phyloP scores from a whole-genome alignment of 2,113 vertebrate species.

The Oncorhynchus tshawytscha region DNA sequence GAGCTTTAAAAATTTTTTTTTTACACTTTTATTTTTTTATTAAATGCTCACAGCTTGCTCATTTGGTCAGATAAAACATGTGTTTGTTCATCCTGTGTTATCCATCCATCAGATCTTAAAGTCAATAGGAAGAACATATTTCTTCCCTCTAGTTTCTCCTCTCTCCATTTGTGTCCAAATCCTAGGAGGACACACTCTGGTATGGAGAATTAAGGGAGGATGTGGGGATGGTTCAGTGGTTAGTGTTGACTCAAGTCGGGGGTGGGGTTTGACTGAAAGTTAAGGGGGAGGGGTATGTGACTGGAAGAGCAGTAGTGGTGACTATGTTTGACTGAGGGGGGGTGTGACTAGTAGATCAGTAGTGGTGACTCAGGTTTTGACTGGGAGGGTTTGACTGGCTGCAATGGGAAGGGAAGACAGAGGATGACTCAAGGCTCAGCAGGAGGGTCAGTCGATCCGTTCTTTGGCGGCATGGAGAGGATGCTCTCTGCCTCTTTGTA shows the following conservation, averaged over 20 bases:
- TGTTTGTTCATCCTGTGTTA: not conserved
- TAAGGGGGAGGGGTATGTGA: not conserved
- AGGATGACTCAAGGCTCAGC: slow-evolving; percentile 28
- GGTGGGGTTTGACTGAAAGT: not conserved
- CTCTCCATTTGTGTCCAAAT: not conserved
- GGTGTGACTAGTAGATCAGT: not conserved
- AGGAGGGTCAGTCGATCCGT: slow-evolving; percentile 47
- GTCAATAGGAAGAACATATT: not conserved
- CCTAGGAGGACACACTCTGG: not conserved
- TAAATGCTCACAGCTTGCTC: not conserved
- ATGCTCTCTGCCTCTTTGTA: slow-evolving; percentile 83
- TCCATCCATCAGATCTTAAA: not conserved
- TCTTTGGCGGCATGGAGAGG: slow-evolving; percentile 68
- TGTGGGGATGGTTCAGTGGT: not conserved
- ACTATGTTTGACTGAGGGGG: no score
- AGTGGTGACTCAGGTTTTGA: not conserved
- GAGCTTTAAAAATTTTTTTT: not conserved
- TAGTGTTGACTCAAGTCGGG: not conserved
- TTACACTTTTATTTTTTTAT: no score
- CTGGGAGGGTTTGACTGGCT: not conserved
- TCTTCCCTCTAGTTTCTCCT: not conserved
- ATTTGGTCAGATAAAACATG: not conserved
- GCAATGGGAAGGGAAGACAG: slow-evolving; percentile 69
- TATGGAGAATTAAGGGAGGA: not conserved
- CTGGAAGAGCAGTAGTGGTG: no score